A percentile compares a stretch with the other conserved stretches of the same genome.
Evolutionary conservation across 2,797 vertebrate genomes (phyloP).

Genomic region (Cirrhinus mrigala): DNA sequence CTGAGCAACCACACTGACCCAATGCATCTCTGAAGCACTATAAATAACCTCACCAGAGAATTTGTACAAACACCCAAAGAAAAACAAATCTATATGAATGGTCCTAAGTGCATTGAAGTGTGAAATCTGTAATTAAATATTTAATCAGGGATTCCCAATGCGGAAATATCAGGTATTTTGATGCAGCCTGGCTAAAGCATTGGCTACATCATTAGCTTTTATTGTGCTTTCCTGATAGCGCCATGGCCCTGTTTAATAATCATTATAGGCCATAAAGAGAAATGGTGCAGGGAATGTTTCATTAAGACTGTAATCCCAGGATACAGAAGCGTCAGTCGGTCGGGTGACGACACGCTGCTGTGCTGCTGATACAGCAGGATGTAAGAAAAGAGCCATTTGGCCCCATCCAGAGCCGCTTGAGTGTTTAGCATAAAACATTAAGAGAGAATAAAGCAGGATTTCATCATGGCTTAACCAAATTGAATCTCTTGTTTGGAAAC

Average conservation of each 20-base stretch:
- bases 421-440: conserved; percentile 47
- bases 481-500: conserved; percentile 12
- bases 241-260: conserved; percentile 61
- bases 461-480: conserved; percentile 9
- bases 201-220: conserved; percentile 55
- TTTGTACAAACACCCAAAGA: conserved; percentile 15
- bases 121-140: conserved; percentile 62
- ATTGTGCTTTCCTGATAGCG: conserved; percentile 54
- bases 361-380: conserved; percentile 59
- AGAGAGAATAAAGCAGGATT: conserved; percentile 26
- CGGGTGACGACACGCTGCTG: conserved; percentile 40
- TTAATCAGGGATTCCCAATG: conserved; percentile 50
- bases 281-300: conserved; percentile 63
- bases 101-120: conserved; percentile 37
- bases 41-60: background rate
- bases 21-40: background rate
- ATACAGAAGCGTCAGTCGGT: conserved; percentile 49
- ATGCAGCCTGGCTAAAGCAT: conserved; percentile 54
- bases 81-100: conserved; percentile 32
- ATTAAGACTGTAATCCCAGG: conserved; percentile 61
- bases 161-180: conserved; percentile 50
- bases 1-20: background rate
- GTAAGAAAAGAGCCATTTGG: conserved; percentile 48
- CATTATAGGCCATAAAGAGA: conserved; percentile 65
- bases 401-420: conserved; percentile 27